Conservation (phyloP, 2,797 vertebrate species). For the Poeciliopsis infans region DNA sequence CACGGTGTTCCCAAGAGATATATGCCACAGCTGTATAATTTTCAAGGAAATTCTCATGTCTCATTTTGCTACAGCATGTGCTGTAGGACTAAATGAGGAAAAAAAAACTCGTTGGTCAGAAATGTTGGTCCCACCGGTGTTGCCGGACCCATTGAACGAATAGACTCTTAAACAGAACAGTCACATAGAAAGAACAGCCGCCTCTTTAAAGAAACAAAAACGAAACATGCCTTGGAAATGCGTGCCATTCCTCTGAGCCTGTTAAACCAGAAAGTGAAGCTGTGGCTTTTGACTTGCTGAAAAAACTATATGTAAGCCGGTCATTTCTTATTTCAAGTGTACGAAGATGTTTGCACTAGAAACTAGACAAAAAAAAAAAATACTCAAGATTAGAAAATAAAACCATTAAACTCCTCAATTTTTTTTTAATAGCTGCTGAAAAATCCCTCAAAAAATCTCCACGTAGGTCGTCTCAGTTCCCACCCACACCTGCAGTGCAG, state of each 20-base stretch:
- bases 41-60: not conserved
- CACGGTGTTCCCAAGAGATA: no score
- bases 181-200: not conserved
- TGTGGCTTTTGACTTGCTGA: not conserved
- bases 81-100: no score
- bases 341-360: no score
- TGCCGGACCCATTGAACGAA: not conserved
- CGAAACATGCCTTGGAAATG: not conserved
- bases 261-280: slow-evolving; percentile 1
- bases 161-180: not conserved
- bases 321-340: no score
- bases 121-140: not conserved
- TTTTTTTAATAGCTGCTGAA: not conserved
- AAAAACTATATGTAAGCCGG: no score
- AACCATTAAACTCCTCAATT: not conserved
- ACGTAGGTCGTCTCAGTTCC: not conserved
- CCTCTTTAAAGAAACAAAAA: not conserved
- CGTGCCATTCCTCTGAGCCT: not conserved
- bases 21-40: not conserved
- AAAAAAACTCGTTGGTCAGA: not conserved
- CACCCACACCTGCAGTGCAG: slow-evolving; percentile 50
- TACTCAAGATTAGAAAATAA: not conserved
- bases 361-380: no score
- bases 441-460: not conserved
- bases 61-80: not conserved